Percentiles rank a stretch among this genome's conserved stretches.
Evolutionary conservation across 2,888 invertebrate genomes (phyloP).

Genomic region (Corythucha ciliata): DNA sequence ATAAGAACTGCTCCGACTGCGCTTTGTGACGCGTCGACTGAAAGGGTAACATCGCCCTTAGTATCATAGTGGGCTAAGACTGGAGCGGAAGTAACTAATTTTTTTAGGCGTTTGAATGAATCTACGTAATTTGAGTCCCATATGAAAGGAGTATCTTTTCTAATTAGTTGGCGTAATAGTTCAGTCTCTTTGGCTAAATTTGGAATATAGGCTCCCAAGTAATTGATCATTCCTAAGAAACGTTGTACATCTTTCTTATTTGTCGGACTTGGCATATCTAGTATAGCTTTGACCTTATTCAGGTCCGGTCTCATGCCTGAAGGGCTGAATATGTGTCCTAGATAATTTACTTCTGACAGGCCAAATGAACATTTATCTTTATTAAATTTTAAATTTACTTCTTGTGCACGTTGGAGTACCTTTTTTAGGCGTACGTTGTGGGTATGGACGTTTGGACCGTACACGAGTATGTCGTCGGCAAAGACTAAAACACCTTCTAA

Average conservation of each 20-base stretch:
- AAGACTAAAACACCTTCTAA: constrained; percentile 10
- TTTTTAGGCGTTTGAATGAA: constrained; percentile 13
- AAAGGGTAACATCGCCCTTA: neutral
- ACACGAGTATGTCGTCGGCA: constrained; percentile 9
- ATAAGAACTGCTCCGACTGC: constrained; percentile 8
- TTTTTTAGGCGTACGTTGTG: neutral
- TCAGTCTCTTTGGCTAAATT: constrained; percentile 31
- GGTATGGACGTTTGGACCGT: neutral
- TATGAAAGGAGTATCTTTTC: constrained; percentile 22
- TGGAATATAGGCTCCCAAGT: constrained; percentile 33
- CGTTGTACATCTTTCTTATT: constrained; percentile 29
- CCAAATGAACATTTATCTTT: constrained; percentile 10
- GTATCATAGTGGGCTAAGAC: constrained; percentile 14
- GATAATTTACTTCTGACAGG: neutral
- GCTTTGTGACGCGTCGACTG: neutral
- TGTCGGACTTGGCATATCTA: constrained; percentile 26
- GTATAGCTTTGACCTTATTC: constrained; percentile 24
- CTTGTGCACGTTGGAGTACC: constrained; percentile 8
- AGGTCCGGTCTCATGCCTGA: neutral
- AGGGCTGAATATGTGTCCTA: neutral
- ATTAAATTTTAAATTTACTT: constrained; percentile 8
- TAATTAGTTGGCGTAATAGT: constrained; percentile 28
- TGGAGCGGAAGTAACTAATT: constrained; percentile 8
- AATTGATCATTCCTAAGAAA: constrained; percentile 33
- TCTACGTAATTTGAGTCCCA: constrained; percentile 9